Evolutionary conservation across 1,140 invertebrate genomes (phyloP).

Genomic region (Nymphalis io): DNA sequence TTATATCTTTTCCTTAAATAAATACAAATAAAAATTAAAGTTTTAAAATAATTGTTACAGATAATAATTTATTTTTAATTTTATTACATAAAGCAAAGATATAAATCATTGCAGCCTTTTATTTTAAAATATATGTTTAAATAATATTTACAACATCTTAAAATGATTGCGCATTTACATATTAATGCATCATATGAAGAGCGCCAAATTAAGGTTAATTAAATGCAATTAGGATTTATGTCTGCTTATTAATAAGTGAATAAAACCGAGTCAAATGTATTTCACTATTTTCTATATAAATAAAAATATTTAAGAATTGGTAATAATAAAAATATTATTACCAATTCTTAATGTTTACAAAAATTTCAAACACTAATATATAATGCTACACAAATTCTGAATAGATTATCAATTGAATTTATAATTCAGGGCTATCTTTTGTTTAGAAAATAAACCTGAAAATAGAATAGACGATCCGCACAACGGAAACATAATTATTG

Average conservation of each 20-base stretch:
- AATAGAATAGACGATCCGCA: constrained; percentile 22
- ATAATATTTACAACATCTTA: too few species aligned
- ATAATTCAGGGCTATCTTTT: not conserved
- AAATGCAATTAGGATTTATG: constrained; percentile 57
- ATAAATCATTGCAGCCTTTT: too few species aligned
- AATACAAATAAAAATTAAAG: too few species aligned
- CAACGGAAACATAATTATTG: constrained; percentile 36
- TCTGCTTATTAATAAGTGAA: constrained; percentile 37
- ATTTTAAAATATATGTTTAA: too few species aligned
- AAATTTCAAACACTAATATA: not conserved
- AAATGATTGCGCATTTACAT: constrained; percentile 23
- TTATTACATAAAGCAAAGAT: too few species aligned
- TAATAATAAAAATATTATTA: too few species aligned
- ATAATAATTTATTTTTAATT: too few species aligned
- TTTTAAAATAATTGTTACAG: too few species aligned
- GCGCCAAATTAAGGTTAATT: constrained; percentile 66
- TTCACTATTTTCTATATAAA: not conserved
- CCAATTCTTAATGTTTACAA: not conserved
- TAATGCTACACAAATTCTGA: not conserved
- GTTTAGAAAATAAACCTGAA: constrained; percentile 26
- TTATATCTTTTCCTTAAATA: too few species aligned
- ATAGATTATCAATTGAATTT: not conserved
- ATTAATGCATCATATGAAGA: constrained; percentile 35
- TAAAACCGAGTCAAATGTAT: not conserved
- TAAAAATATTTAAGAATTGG: too few species aligned